Evolutionary conservation across 1,140 invertebrate species (phyloP), one percentile per base, ranked within the genome.

Genomic region (Orchestia grillus): DNA sequence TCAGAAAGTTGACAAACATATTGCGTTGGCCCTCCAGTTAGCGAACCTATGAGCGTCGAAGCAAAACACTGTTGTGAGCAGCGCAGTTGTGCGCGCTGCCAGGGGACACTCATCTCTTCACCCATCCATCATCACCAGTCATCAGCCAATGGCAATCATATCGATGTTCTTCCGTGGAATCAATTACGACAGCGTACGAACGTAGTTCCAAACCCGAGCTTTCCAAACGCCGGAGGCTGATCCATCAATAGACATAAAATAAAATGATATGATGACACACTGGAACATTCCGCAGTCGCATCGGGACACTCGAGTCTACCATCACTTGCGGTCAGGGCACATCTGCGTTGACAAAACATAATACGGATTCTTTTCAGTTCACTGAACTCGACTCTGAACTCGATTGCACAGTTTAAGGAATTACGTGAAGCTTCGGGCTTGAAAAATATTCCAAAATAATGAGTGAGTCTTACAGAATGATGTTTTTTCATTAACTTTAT

Each of bases 101-200:
- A 77, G 36, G 11, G 62, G 36, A 77, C 62, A 90, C 41, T 90
- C 88, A 90, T 90, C 88, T 8, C 41, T 90, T 41, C 43, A 41
- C 41, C 43, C 88, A 90, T 90, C 43, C 88, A 90, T 90, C 88
- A 90, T 44, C 88, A 90, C 42, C 88, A 90, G 88, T 90, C 88
- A 90, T 42, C 88, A 41, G n/a, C 41, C 88, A 90, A 90, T 90
- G 43, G 88, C 88, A 90, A 90, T 90, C 88, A 90, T 90, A 90
- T 42, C 41, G 41, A 90, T 90, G 88, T 90, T 90, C 88, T 44
- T 90, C 43, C 88, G 28, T 42, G 88, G 88, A 90, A 90, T 90
- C 88, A 90, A 90, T 90, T 90, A 90, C 88, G 88, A 77, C 62
- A 77, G 62, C 62, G 62, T 77, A 77, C 62, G 88, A 42, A 42